Evolutionary conservation across 2,888 invertebrate species (phyloP).

Genomic region (Augiades crinisus): DNA sequence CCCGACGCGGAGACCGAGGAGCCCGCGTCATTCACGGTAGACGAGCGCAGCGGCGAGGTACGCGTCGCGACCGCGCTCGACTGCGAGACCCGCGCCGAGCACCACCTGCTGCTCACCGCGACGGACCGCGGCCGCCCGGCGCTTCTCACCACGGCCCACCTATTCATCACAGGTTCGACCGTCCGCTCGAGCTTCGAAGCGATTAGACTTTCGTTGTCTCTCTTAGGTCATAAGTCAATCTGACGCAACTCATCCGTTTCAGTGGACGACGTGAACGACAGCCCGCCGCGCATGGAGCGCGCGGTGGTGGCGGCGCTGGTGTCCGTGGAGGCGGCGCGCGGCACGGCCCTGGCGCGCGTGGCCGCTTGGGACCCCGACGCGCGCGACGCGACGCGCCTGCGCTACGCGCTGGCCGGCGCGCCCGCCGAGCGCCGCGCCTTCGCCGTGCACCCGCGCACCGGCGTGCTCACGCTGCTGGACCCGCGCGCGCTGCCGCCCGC

Average conservation of each 20-base stretch:
- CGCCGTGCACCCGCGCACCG: slow-evolving; percentile 52
- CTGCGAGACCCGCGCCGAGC: slow-evolving; percentile 86
- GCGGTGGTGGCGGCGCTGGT: slow-evolving; percentile 88
- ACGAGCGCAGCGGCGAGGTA: slow-evolving; percentile 88
- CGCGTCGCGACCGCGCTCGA: slow-evolving; percentile 90
- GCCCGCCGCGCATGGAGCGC: slow-evolving; percentile 92
- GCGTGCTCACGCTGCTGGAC: slow-evolving; percentile 53
- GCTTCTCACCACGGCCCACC: slow-evolving; percentile 89
- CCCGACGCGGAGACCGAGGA: slow-evolving; percentile 72
- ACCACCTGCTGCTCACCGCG: slow-evolving; percentile 91
- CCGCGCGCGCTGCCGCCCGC: slow-evolving; percentile 84
- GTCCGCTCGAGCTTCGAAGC: too few relatives aligned
- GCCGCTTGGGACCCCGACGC: slow-evolving; percentile 94
- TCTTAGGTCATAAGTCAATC: too few relatives aligned
- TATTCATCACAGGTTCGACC: slow-evolving; percentile 87
- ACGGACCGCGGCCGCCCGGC: slow-evolving; percentile 92
- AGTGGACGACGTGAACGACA: slow-evolving; percentile 96
- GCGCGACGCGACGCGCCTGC: slow-evolving; percentile 87
- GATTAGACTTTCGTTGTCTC: too few relatives aligned
- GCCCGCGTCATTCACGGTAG: slow-evolving; percentile 86
- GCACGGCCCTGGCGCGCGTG: slow-evolving; percentile 93
- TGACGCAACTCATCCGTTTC: slow-evolving; percentile 34
- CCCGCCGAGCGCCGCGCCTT: slow-evolving; percentile 46
- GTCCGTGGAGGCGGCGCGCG: slow-evolving; percentile 90
- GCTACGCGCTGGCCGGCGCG: slow-evolving; percentile 84